Conservation (phyloP, 2,113 vertebrate species). For the Prionailurus viverrinus region DNA sequence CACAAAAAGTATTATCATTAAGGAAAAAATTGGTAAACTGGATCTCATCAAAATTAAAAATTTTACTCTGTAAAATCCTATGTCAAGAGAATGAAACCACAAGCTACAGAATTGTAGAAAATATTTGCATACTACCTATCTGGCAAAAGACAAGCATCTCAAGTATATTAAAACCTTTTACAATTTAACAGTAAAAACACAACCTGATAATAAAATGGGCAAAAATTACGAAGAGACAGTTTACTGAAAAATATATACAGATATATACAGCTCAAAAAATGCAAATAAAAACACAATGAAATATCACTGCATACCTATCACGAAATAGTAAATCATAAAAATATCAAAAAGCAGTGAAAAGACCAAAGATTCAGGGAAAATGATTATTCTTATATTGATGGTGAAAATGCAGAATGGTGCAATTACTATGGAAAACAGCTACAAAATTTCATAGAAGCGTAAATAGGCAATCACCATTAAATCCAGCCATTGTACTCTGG, state of each 20-base stretch:
- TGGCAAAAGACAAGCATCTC: neutral
- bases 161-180: neutral
- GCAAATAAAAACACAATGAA: neutral
- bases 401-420: neutral
- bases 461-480: neutral
- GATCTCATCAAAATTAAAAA: slow-evolving; percentile 3
- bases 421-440: neutral
- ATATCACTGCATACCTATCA: neutral
- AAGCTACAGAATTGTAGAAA: neutral
- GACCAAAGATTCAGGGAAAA: neutral
- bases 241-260: neutral
- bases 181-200: neutral
- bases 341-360: neutral
- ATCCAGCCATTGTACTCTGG: neutral
- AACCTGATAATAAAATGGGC: neutral
- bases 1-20: neutral
- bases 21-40: neutral
- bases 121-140: neutral
- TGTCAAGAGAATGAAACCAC: neutral
- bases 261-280: neutral
- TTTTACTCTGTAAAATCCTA: neutral
- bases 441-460: neutral
- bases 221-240: neutral
- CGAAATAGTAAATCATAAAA: neutral
- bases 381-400: neutral